phyloP scores from a whole-genome alignment of 2,797 vertebrate genomes.

The Nannoperca obscura region DNA sequence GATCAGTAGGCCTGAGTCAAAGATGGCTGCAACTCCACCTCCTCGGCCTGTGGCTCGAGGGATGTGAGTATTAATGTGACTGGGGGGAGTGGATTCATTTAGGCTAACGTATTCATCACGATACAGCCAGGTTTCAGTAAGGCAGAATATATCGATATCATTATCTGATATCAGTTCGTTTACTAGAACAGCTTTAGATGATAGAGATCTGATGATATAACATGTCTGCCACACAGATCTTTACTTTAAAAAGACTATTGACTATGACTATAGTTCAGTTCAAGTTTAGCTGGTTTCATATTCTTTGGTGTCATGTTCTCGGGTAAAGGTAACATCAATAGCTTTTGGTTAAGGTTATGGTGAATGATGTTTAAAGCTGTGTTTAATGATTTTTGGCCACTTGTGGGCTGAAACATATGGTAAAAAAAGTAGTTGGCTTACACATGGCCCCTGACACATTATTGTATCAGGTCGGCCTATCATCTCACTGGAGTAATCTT shows the following conservation, averaged over 20 bases:
- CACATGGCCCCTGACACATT: neutral
- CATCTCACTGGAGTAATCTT: neutral
- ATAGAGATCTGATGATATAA: too few species aligned
- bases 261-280: neutral
- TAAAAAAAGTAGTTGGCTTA: neutral
- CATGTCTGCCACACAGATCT: neutral
- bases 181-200: too few species aligned
- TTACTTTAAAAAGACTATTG: neutral
- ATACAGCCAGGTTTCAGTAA: too few species aligned
- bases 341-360: neutral
- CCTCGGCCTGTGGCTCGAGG: too few species aligned
- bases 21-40: too few species aligned
- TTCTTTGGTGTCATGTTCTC: neutral
- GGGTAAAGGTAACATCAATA: neutral
- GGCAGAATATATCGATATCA: too few species aligned
- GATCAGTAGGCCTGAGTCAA: too few species aligned
- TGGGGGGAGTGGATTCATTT: too few species aligned
- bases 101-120: too few species aligned
- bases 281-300: neutral
- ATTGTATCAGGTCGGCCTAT: neutral
- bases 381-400: too few species aligned
- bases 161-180: too few species aligned
- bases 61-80: too few species aligned
- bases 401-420: neutral
- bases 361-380: neutral